Evolutionary conservation across 2,888 invertebrate genomes (phyloP).

Genomic region (Ophonus ardosiacus): DNA sequence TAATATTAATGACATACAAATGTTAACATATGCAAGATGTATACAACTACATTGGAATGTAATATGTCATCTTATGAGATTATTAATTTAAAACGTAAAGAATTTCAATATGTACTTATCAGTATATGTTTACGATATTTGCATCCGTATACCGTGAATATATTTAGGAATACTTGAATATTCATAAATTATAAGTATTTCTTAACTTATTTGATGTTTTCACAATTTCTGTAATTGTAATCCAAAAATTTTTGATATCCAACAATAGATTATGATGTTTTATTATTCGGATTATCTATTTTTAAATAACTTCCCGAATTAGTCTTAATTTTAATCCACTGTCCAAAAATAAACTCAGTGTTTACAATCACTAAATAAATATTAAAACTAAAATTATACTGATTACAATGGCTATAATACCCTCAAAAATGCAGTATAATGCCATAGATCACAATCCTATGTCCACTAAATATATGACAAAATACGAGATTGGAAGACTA

Average conservation of each 20-base stretch:
- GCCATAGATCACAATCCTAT: conserved; percentile 4
- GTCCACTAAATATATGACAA: not conserved
- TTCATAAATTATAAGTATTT: not conserved
- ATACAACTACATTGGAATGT: not conserved
- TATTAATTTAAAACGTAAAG: not conserved
- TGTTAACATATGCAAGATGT: not conserved
- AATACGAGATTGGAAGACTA: conserved; percentile 2
- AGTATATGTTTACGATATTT: not conserved
- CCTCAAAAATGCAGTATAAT: not conserved
- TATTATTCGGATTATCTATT: not conserved
- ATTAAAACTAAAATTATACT: not conserved
- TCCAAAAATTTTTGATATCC: not conserved
- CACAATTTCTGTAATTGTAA: not conserved
- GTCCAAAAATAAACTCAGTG: not conserved
- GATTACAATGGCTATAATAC: not conserved
- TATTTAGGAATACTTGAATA: not conserved
- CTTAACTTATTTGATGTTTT: not conserved
- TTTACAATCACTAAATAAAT: not conserved
- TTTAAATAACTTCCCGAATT: not conserved
- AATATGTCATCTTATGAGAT: not conserved
- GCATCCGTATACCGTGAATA: too few species aligned
- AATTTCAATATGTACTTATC: not conserved
- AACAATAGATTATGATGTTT: too few species aligned
- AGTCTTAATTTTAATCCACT: not conserved
- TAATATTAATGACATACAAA: not conserved